Conservation (phyloP, 2,797 vertebrate genomes). For the Odontamblyopus lacepedii region DNA sequence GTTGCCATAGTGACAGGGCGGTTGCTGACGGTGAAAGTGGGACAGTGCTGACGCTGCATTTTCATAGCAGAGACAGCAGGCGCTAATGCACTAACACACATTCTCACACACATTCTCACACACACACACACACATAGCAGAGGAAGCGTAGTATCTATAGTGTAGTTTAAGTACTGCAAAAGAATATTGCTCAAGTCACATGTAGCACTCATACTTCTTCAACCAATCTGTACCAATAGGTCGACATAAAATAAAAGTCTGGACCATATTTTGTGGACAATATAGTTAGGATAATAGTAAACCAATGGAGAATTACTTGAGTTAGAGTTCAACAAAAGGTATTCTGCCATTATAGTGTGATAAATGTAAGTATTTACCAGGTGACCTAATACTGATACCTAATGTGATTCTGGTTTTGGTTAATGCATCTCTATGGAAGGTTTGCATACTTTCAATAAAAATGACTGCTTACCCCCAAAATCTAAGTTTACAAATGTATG, state of each 20-base stretch:
- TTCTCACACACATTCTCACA: not conserved
- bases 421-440: not conserved
- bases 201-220: not conserved
- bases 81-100: slow-evolving; percentile 5
- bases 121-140: not conserved
- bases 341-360: not conserved
- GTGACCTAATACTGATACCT: not conserved
- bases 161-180: slow-evolving; percentile 3
- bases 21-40: slow-evolving; percentile 33
- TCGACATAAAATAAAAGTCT: not conserved
- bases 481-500: not conserved
- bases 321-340: not conserved
- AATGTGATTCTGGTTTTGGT: not conserved
- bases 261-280: too few relatives aligned
- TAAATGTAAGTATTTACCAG: not conserved
- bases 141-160: slow-evolving; percentile 9
- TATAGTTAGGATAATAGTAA: not conserved
- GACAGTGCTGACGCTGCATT: slow-evolving; percentile 58
- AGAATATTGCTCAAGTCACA: not conserved
- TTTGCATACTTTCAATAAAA: not conserved
- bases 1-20: slow-evolving; percentile 36
- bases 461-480: not conserved
- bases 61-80: slow-evolving; percentile 1
- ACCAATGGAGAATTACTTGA: not conserved
- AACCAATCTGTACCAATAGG: not conserved